Evolutionary conservation across 2,113 vertebrate species (phyloP).

Genomic region (Maccullochella peelii): DNA sequence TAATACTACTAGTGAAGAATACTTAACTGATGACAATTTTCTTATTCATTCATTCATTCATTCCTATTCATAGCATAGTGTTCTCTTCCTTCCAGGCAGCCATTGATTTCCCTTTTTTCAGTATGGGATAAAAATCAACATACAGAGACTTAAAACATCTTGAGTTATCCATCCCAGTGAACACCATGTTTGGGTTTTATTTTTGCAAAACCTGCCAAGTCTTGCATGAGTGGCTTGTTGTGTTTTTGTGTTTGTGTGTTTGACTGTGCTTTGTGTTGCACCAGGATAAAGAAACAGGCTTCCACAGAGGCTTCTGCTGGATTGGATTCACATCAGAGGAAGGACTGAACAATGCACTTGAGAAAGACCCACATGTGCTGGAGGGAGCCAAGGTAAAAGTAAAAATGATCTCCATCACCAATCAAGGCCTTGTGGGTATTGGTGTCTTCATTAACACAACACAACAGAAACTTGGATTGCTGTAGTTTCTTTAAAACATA

Average conservation of each 20-base stretch:
- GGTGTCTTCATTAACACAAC: not conserved
- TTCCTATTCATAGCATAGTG: not conserved
- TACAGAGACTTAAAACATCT: not conserved
- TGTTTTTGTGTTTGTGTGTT: not conserved
- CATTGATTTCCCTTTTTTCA: not conserved
- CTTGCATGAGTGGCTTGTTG: not conserved
- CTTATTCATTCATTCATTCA: not conserved
- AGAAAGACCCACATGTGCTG: slow-evolving; percentile 89
- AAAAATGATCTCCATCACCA: not conserved
- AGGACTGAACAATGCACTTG: slow-evolving; percentile 86
- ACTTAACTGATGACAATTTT: not conserved
- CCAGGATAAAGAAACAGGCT: slow-evolving; percentile 92
- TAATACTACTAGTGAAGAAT: no score
- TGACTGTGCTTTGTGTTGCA: not conserved
- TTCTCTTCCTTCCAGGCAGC: not conserved
- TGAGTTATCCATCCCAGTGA: not conserved
- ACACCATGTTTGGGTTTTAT: not conserved
- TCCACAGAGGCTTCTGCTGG: slow-evolving; percentile 91
- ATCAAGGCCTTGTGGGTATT: not conserved
- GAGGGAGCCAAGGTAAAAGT: slow-evolving; percentile 89
- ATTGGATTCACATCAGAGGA: slow-evolving; percentile 85
- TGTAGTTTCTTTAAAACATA: not conserved
- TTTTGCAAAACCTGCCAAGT: not conserved
- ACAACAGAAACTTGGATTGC: not conserved
- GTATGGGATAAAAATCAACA: not conserved